Evolutionary conservation across 2,888 invertebrate genomes (phyloP), one percentile per base, ranked within the genome.

Genomic region (Drepanosiphum platanoidis): DNA sequence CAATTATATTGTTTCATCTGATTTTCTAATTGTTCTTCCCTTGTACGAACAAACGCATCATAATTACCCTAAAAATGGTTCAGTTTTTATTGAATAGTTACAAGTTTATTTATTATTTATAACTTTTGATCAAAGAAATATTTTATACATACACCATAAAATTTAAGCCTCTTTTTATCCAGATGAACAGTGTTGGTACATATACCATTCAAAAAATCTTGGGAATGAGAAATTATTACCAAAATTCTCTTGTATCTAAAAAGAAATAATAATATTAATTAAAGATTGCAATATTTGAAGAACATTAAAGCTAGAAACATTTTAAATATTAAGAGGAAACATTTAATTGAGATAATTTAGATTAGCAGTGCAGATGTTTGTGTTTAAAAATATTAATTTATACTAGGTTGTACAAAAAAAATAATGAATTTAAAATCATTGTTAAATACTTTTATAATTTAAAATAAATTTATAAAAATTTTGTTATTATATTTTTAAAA

Each of bases 1-100:
- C 99, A 99, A 89, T 98, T 97, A 91, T 98, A 99, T 89, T 97
- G 97, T 90, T 99, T 99, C 93, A 95, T 96, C 91, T 99, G 99
- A 90, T 99, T 99, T 90, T 99, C 99, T 87, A 98, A 91, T 88
- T 98, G 91, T 90, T 99, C 99, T 92, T 95, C 92, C 87, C 98
- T 92, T 3, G 99, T 99, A 88, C 96, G 94, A 13, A 97, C 93
- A 89, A 99, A 99, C 1, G 96, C 95, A 90, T 99, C 99, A 90
- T 99, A 99, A 91, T 99, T 99, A 88, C 93, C 93, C 92, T 92
- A 88, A n/a, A 90, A 87, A 46, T 66, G 22, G 3, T 30, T 13
- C 9, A 11, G 30, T 11, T 66, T 74, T 39, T 8, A 75, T n/a
- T 46, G 22, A 74, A 66, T 32, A 42, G 5, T 72, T 66, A 52